Conservation (phyloP, 1,140 invertebrate species). For the Chymomyza costata region DNA sequence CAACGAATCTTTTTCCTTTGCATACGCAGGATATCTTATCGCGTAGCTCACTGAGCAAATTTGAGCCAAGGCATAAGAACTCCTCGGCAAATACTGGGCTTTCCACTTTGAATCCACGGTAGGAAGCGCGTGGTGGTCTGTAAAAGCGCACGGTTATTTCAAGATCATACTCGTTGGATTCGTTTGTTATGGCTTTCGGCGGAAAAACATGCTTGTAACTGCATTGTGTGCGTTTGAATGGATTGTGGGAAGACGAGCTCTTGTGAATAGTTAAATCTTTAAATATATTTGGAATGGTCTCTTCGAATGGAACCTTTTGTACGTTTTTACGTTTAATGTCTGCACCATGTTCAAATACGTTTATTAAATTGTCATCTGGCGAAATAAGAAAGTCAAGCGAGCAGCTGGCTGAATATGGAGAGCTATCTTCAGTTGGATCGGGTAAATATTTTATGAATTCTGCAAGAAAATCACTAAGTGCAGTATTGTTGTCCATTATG, state of each 20-base stretch:
- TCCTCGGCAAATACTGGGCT: conserved; percentile 77
- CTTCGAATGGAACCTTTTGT: conserved; percentile 4
- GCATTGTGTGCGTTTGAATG: conserved; percentile 42
- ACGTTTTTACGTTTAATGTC: conserved; percentile 23
- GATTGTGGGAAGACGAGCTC: conserved; percentile 12
- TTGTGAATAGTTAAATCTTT: conserved; percentile 29
- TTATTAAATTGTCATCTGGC: conserved; percentile 31
- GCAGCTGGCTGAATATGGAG: conserved; percentile 23
- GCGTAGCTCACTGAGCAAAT: conserved; percentile 80
- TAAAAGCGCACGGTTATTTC: conserved; percentile 76
- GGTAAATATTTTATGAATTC: conserved; percentile 25
- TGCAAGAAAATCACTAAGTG: conserved; percentile 29
- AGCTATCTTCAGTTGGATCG: background rate
- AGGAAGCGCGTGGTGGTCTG: conserved; percentile 64
- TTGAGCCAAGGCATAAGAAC: conserved; percentile 79
- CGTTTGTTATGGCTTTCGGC: background rate
- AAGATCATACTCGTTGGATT: conserved; percentile 61
- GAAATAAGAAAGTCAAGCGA: conserved; percentile 34
- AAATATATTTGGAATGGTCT: conserved; percentile 33
- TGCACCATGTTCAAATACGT: conserved; percentile 25
- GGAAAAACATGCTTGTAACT: conserved; percentile 25
- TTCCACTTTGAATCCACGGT: conserved; percentile 55
- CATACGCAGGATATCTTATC: conserved; percentile 83
- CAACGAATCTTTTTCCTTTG: conserved; percentile 79
- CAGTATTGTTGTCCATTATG: conserved; percentile 44